These are phyloP conservation scores for Pristionchus arcanus DNA, from an alignment of 2,888 invertebrate genomes.

Conservation along the genomic window DNA sequence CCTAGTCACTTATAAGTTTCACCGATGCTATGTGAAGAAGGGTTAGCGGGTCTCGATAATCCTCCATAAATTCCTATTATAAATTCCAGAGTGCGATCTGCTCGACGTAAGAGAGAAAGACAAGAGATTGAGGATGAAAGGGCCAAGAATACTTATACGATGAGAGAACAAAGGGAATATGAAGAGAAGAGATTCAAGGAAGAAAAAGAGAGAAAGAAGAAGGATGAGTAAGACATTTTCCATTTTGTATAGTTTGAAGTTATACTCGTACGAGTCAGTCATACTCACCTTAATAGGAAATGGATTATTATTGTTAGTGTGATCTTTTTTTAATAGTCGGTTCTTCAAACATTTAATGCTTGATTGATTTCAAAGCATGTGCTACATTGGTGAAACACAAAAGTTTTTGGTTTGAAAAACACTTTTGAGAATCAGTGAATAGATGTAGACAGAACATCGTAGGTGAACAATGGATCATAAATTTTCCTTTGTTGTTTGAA, in stretches of 20 bases:
- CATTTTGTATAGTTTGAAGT: neutral
- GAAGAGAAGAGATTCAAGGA: slow-evolving; percentile 81
- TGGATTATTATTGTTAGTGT: no score
- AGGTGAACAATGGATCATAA: neutral
- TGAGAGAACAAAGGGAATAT: slow-evolving; percentile 81
- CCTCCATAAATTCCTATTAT: no score
- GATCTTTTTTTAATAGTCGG: no score
- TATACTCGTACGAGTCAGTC: slow-evolving; percentile 74
- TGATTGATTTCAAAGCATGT: no score
- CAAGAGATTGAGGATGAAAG: neutral
- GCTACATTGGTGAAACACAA: no score
- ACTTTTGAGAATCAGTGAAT: no score
- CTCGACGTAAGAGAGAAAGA: neutral
- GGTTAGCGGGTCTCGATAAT: no score
- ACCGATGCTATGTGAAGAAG: neutral
- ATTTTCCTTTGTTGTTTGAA: neutral
- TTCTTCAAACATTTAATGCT: no score
- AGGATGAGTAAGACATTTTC: slow-evolving; percentile 19
- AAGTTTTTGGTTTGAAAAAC: no score
- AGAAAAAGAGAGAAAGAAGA: slow-evolving; percentile 80
- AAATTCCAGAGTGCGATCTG: neutral
- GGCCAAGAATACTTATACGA: slow-evolving; percentile 56
- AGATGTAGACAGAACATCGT: neutral
- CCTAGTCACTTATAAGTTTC: neutral
- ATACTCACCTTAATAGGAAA: slow-evolving; percentile 55